phyloP scores from a whole-genome alignment of 2,888 invertebrate species.

The Eupithecia vulgata region DNA sequence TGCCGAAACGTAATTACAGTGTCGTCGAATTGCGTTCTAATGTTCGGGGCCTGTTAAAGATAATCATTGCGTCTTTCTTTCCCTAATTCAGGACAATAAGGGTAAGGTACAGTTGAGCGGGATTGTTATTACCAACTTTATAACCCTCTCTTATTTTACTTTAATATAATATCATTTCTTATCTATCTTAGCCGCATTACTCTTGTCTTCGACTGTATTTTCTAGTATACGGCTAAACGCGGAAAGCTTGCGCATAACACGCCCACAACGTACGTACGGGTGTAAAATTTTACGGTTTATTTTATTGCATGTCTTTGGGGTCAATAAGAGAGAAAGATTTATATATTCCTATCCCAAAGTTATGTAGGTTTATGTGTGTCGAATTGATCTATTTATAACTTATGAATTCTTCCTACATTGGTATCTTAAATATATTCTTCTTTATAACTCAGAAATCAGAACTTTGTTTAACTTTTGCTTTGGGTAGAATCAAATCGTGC shows the following conservation, averaged over 20 bases:
- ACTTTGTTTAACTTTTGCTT: not conserved
- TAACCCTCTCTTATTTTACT: constrained; percentile 23
- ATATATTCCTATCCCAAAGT: constrained; percentile 22
- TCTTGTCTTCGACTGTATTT: not conserved
- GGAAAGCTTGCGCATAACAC: constrained; percentile 28
- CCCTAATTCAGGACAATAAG: constrained; percentile 38
- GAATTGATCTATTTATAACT: constrained; percentile 24
- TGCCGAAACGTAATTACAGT: constrained; percentile 39
- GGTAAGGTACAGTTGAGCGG: constrained; percentile 20
- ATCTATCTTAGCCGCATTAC: constrained; percentile 9
- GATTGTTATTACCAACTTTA: constrained; percentile 32
- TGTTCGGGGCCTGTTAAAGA: constrained; percentile 40
- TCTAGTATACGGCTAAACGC: constrained; percentile 15
- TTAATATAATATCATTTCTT: not conserved
- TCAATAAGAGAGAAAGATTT: constrained; percentile 36
- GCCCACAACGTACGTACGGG: constrained; percentile 28
- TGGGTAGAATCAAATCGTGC: not conserved
- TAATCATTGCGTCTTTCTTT: constrained; percentile 39
- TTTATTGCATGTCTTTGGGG: constrained; percentile 33
- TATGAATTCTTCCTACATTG: constrained; percentile 16
- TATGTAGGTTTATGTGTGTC: constrained; percentile 30
- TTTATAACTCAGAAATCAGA: not conserved
- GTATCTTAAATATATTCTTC: not conserved
- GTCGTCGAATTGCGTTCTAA: constrained; percentile 38
- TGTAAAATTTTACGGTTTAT: constrained; percentile 35